Percentiles rank a stretch among this genome's conserved stretches.
Conservation (phyloP, 2,888 invertebrate species). For the Zonitis immaculata region DNA sequence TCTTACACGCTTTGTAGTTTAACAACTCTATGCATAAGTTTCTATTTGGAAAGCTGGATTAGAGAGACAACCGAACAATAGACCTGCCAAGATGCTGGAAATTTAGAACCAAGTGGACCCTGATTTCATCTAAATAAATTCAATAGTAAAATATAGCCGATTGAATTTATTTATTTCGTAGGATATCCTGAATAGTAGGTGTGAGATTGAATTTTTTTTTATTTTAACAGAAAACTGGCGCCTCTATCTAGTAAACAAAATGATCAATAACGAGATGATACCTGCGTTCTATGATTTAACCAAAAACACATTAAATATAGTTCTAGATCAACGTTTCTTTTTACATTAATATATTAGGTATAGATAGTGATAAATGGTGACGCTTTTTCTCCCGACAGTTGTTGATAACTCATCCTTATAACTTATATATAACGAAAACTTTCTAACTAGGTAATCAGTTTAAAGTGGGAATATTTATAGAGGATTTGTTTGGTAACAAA, state of each 20-base stretch:
- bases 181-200: neutral
- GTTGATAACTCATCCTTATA: conserved; percentile 7
- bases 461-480: too few species aligned
- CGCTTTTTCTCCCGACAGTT: conserved; percentile 18
- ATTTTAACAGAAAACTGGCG: conserved; percentile 23
- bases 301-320: conserved; percentile 39
- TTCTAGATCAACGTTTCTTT: conserved; percentile 17
- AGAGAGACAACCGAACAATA: conserved; percentile 9
- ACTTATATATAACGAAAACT: too few species aligned
- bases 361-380: conserved; percentile 19
- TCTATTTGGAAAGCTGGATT: neutral
- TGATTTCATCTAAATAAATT: too few species aligned
- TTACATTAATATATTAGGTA: conserved; percentile 22
- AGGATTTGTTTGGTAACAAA: too few species aligned
- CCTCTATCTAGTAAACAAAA: conserved; percentile 37
- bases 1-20: conserved; percentile 1
- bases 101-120: conserved; percentile 8
- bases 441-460: too few species aligned
- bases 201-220: neutral
- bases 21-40: neutral
- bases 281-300: conserved; percentile 38
- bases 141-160: too few species aligned
- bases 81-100: conserved; percentile 12
- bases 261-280: conserved; percentile 39
- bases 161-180: too few species aligned